Percentiles rank a stretch among this genome's conserved stretches.
These are phyloP conservation scores for Desmophyllum pertusum DNA, from an alignment of 92 coral and sea anemone species.

Conservation along the genomic window DNA sequence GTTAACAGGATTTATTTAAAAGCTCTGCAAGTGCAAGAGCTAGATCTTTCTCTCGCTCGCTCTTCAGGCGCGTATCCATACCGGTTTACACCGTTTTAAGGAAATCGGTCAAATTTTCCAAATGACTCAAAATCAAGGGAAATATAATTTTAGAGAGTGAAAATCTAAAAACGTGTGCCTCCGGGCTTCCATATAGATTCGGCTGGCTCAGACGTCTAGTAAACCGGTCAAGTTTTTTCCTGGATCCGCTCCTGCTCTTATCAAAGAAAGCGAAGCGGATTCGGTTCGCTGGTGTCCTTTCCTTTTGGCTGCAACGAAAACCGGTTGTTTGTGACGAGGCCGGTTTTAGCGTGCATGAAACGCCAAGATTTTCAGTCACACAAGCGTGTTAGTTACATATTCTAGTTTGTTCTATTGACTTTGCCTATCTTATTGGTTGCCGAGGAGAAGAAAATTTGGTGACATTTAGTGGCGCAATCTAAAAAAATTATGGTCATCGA, in stretches of 20 bases:
- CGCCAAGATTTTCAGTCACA: background rate
- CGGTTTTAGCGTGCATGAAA: background rate
- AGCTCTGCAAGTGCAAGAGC: background rate
- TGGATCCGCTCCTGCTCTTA: too few species aligned
- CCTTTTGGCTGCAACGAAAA: background rate
- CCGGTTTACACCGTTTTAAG: too few species aligned
- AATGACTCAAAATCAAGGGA: too few species aligned
- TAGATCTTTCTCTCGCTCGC: too few species aligned
- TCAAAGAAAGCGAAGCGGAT: background rate
- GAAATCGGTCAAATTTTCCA: too few species aligned
- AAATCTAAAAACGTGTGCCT: too few species aligned
- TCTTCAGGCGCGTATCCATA: too few species aligned
- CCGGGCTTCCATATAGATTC: too few species aligned
- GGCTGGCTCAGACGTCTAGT: too few species aligned
- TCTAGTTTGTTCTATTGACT: conserved; percentile 7
- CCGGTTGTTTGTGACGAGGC: background rate
- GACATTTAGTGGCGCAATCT: background rate
- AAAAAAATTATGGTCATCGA: background rate
- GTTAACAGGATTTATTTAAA: background rate
- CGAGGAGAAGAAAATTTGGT: background rate
- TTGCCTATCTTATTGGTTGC: background rate
- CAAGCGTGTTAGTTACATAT: background rate
- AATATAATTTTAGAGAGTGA: too few species aligned
- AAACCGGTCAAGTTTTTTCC: too few species aligned
- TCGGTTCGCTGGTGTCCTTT: background rate